Percentiles rank a stretch among this genome's conserved stretches.
Evolutionary conservation across 2,888 invertebrate species (phyloP).

Genomic region (Spodoptera exigua): DNA sequence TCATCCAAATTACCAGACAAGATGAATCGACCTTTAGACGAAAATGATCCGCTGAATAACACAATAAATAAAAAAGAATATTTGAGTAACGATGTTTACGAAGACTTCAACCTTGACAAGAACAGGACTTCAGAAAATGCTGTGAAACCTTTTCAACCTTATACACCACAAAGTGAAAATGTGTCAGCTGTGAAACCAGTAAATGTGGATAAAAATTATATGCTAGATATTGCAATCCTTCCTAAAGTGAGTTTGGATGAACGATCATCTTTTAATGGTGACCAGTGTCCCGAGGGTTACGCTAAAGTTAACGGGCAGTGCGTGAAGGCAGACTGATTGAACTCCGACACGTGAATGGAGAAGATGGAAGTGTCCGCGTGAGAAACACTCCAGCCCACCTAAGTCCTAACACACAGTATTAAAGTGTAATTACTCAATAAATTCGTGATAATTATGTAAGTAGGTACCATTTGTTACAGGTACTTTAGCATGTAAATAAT

Average conservation of each 20-base stretch:
- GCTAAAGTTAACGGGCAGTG: slow-evolving; percentile 72
- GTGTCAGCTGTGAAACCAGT: slow-evolving; percentile 37
- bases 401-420: background rate
- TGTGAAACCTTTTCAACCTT: slow-evolving; percentile 15
- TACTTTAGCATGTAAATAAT: too few relatives aligned
- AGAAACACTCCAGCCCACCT: background rate
- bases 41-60: slow-evolving; percentile 40
- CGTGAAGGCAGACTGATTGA: slow-evolving; percentile 59
- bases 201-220: slow-evolving; percentile 13
- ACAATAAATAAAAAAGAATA: slow-evolving; percentile 21
- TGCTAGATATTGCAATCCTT: slow-evolving; percentile 40
- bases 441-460: background rate
- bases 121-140: slow-evolving; percentile 12
- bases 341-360: background rate
- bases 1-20: slow-evolving; percentile 42
- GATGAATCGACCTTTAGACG: slow-evolving; percentile 39
- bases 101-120: slow-evolving; percentile 13
- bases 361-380: background rate
- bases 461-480: background rate
- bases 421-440: background rate
- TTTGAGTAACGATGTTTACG: slow-evolving; percentile 30
- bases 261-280: slow-evolving; percentile 71
- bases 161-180: slow-evolving; percentile 38
- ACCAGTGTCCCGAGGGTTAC: slow-evolving; percentile 71
- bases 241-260: slow-evolving; percentile 64